Evolutionary conservation across 2,888 invertebrate species (phyloP), one percentile per base, ranked within the genome.

Genomic region (Cremastinae sp.): DNA sequence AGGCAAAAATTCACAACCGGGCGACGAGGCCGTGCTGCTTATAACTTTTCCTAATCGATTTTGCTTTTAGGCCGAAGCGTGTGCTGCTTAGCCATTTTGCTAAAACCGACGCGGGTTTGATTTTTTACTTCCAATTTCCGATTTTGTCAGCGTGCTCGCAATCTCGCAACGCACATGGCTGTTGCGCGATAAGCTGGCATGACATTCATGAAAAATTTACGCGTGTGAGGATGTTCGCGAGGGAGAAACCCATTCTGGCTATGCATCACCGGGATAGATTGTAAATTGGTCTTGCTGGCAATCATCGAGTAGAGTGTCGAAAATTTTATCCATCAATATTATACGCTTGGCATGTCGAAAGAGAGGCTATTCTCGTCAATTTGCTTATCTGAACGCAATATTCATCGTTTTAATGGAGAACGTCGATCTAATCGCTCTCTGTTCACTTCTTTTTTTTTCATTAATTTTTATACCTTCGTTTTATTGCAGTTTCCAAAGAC

Each of bases 241-340:
- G 47, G 37, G 4, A 41, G 68, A 7, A 20, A 59, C 49, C n/a
- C 35, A 37, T 47, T 56, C 58, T 49, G 39, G 55, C 58, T 28
- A 69, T 41, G 41, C 68, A 51, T 39, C 37, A 28, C 16, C 9
- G 45, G 45, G 45, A 45, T 43, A 66, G 45, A 66, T 47, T 49
- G 43, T 68, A 58, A 68, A 68, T 58, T 49, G 58, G 68, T 68
- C 22, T 39, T 58, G 37, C 47, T 5, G 39, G n/a, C 39, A 49
- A 35, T 58, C 49, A 68, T 47, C 56, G 39, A 49, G 56, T 12
- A 18, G 22, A 56, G 47, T 45, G 66, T 35, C 41, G 39, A 68
- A 68, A 68, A 68, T 68, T 49, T 39, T 9, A 37, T 20, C 47
- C 12, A 20, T 35, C 16, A 22, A 51, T 51, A 51, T 47, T 1